A percentile compares a stretch with the other conserved stretches of the same genome.
These are phyloP conservation scores for Ips nitidus DNA, from an alignment of 1,140 invertebrate species.

Conservation along the genomic window DNA sequence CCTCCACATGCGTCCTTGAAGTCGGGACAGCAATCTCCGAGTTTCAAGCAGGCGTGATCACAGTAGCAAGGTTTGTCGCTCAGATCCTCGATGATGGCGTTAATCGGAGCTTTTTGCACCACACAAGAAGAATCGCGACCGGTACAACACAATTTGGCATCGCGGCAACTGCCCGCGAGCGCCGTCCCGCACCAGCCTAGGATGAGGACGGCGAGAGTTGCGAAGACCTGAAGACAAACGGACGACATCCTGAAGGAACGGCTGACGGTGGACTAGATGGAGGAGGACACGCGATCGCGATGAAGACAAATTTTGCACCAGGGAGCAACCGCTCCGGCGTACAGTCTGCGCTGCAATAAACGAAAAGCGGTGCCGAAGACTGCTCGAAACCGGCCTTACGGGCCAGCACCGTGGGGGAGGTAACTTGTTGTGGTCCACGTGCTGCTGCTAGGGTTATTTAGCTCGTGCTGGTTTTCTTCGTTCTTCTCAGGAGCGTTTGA, in stretches of 20 bases:
- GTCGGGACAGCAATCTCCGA: constrained; percentile 83
- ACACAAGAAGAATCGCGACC: constrained; percentile 85
- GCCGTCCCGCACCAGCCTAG: constrained; percentile 22
- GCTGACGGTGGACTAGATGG: no score
- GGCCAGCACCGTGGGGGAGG: neutral
- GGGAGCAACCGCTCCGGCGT: constrained; percentile 1
- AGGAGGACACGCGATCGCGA: no score
- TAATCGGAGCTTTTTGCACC: constrained; percentile 78
- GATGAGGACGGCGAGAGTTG: constrained; percentile 4
- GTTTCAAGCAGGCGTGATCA: constrained; percentile 83
- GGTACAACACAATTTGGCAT: constrained; percentile 75
- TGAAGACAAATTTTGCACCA: no score
- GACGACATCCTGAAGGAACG: no score
- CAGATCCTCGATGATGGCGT: constrained; percentile 77
- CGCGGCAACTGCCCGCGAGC: constrained; percentile 66
- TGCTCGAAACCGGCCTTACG: constrained; percentile 8
- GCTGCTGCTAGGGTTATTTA: constrained; percentile 10
- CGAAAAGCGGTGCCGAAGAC: constrained; percentile 14
- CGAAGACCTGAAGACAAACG: neutral
- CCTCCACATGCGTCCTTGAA: constrained; percentile 84
- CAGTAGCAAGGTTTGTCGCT: constrained; percentile 86
- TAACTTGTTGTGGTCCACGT: constrained; percentile 28
- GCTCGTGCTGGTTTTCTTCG: constrained; percentile 2
- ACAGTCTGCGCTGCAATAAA: constrained; percentile 23
- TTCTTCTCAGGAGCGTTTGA: neutral